Base-by-base conservation (phyloP, 2,888 invertebrate genomes). In the Orgyia antiqua region DNA sequence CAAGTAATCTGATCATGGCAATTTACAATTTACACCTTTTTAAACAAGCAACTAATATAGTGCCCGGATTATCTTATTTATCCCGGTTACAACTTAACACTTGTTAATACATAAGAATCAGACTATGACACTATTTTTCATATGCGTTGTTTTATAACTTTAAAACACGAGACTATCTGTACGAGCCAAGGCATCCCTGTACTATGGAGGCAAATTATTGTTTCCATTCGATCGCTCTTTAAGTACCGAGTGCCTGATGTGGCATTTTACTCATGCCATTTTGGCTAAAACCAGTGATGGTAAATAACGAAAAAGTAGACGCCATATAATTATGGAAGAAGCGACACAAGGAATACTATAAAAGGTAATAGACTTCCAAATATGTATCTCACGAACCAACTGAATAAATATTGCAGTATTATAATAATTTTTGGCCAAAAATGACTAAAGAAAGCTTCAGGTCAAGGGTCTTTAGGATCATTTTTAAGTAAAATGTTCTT, bases 391-490 rank as follows among this genome's bases (percentile, higher is more conserved):
- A 29, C 23, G 15, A 40, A 33, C 2, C 36, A 21, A 23, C 37
- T 36, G 51, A 49, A 49, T 52, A 45, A 43, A 45, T 43, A 52
- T 43, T 20, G 33, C 37, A 4, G 17, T 34, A 41, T 51, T 52
- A 52, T 45, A 48, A 31, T 36, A 42, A 39, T 52, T 33, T 39
- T 42, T 40, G 29, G 24, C 39, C 37, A 42, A 40, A 50, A 37
- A 15, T 33, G 37, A 27, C 39, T 20, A 33, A 39, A 40, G 45
- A 42, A 45, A 42, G 42, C 11, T 26, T 29, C 33, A 30, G 49
- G 45, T 42, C 52, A 42, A 33, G 39, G 49, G 42, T 38, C 31
- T 33, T 4, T 7, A 20, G 9, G n/a, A 20, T n/a, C 15, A 15
- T 3, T 15, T 6, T 15, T n/a, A n/a, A n/a, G n/a, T n/a, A n/a